Evolutionary conservation across 2,888 invertebrate species (phyloP), one percentile per base, ranked within the genome.

Genomic region (Drosophila neutralis): DNA sequence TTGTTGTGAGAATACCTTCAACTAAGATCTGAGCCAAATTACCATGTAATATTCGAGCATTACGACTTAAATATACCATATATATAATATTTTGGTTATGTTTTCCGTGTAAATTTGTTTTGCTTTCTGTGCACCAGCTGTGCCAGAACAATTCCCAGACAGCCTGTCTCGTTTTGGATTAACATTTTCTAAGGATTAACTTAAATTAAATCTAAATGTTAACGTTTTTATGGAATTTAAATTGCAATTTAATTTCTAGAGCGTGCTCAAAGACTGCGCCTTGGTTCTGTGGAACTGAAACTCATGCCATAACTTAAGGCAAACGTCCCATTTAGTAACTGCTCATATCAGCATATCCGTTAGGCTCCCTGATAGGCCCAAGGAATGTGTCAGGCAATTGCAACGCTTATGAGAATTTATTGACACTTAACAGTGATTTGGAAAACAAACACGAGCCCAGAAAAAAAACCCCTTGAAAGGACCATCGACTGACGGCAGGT

Each of bases 331-430:
- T 36, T 5, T 42, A 49, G 13, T 51, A 54, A 31, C 61, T n/a
- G 35, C 3, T 4, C 54, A 51, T 69, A 77, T 82, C 75, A 72
- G 52, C 67, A 68, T 68, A 68, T 66, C 78, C 73, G 72, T 84
- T 87, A 76, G 72, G 36, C 52, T 33, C 31, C 27, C 51, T 42
- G 71, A 80, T 81, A 78, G 65, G 58, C 62, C 69, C 70, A 69
- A 56, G 45, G 8, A 73, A 72, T 71, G 76, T 84, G 84, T 76
- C 89, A 71, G 76, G 83, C 80, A 86, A 87, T 89, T 82, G 90
- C 73, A 75, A 67, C 72, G 79, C 76, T 88, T 84, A 80, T 71
- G 64, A 60, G 73, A 89, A 91, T 90, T 91, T 90, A 88, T 89
- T 89, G 83, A 82, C 88, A 83, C 74, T 88, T 73, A 61, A 84